Percentiles rank a stretch among this genome's conserved stretches.
Evolutionary conservation across 1,140 invertebrate genomes (phyloP).

Genomic region (Notospermus geniculatus): DNA sequence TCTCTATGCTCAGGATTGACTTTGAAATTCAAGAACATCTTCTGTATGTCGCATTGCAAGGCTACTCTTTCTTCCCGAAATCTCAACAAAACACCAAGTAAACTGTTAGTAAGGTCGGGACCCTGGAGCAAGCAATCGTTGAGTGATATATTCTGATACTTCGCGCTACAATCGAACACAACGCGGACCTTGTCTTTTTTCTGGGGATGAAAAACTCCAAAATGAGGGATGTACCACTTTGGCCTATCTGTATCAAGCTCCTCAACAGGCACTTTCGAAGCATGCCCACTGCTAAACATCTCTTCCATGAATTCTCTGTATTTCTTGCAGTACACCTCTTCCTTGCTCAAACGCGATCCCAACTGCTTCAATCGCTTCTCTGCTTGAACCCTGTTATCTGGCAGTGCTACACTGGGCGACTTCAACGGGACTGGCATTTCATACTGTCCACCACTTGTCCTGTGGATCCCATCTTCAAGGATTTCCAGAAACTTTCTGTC

Average conservation of each 20-base stretch:
- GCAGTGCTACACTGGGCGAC: neutral
- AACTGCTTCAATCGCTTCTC: constrained; percentile 11
- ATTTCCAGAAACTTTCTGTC: constrained; percentile 14
- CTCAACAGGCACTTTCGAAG: no score
- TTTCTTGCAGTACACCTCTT: neutral
- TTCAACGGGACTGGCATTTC: constrained; percentile 21
- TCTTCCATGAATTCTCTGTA: constrained; percentile 8
- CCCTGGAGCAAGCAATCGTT: constrained; percentile 15
- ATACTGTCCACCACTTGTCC: constrained; percentile 26
- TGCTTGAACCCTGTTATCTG: constrained; percentile 12
- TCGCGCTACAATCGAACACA: constrained; percentile 16
- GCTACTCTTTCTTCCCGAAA: constrained; percentile 4
- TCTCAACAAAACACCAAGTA: constrained; percentile 9
- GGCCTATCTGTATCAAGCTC: neutral
- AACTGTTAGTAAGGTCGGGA: constrained; percentile 12
- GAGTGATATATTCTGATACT: constrained; percentile 4
- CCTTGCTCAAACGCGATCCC: neutral
- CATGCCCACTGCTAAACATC: no score
- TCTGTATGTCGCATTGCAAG: constrained; percentile 9
- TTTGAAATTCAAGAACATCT: constrained; percentile 11
- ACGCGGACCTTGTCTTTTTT: constrained; percentile 13
- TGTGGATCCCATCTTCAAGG: constrained; percentile 10
- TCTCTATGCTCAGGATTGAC: constrained; percentile 8
- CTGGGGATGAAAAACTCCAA: constrained; percentile 11
- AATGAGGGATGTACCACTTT: constrained; percentile 2